Evolutionary conservation across 2,888 invertebrate genomes (phyloP).

Genomic region (Linnaemya tessellans): DNA sequence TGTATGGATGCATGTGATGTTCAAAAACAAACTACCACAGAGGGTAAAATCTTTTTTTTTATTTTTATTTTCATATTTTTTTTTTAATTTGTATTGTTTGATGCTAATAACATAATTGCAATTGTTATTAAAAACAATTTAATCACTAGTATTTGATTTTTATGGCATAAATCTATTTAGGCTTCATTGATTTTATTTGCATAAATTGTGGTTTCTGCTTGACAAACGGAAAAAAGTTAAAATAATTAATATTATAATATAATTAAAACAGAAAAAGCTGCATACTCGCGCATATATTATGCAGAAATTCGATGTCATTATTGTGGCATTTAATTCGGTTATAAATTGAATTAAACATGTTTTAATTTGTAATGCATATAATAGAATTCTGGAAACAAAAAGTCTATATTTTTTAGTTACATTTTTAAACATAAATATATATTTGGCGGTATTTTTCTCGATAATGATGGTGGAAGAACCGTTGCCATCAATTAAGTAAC

Average conservation of each 20-base stretch:
- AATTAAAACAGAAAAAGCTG: not conserved
- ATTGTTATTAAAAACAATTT: constrained; percentile 45
- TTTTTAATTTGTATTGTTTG: not conserved
- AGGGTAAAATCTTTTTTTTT: not conserved
- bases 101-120: not conserved
- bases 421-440: no score
- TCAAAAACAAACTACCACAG: not conserved
- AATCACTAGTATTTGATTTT: constrained; percentile 42
- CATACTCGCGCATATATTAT: not conserved
- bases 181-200: constrained; percentile 23
- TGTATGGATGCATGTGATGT: not conserved
- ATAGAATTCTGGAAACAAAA: no score
- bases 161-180: not conserved
- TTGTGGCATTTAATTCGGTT: not conserved
- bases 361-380: not conserved
- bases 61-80: no score
- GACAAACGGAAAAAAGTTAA: not conserved
- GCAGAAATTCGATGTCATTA: not conserved
- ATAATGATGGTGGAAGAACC: no score
- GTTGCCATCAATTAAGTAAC: no score
- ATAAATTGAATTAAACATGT: not conserved
- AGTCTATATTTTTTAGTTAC: no score
- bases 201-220: constrained; percentile 8
- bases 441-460: no score
- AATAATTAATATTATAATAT: not conserved